These are phyloP conservation scores for Spongilla lacustris DNA, from an alignment of 37 sponge, comb jelly and placozoan genomes.

Conservation along the genomic window DNA sequence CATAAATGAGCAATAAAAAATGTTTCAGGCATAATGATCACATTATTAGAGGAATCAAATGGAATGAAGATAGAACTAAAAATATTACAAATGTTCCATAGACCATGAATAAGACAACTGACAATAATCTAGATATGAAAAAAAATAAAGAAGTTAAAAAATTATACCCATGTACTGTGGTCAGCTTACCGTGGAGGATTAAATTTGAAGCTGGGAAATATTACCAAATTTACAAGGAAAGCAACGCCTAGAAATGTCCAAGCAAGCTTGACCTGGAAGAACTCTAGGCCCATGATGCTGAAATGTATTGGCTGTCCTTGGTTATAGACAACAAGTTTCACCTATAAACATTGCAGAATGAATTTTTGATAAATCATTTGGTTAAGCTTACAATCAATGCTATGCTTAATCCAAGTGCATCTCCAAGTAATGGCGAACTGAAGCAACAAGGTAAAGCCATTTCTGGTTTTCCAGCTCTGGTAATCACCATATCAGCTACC, in stretches of 20 bases:
- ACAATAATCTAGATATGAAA: neutral
- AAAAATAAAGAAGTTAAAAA: neutral
- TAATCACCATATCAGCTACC: slow-evolving; percentile 80
- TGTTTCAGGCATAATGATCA: neutral
- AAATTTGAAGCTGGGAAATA: slow-evolving; percentile 67
- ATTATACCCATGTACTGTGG: neutral
- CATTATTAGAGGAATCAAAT: neutral
- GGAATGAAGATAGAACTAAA: neutral
- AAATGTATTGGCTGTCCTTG: slow-evolving; percentile 9
- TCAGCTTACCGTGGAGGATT: slow-evolving; percentile 71
- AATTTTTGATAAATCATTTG: no score
- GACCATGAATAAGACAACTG: neutral
- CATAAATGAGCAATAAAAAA: neutral
- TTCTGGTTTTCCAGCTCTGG: slow-evolving; percentile 73
- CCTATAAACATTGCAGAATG: slow-evolving; percentile 7
- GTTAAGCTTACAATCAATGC: slow-evolving; percentile 61
- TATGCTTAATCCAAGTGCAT: slow-evolving; percentile 81
- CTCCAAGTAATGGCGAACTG: slow-evolving; percentile 76
- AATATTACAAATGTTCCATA: neutral
- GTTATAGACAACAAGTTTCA: slow-evolving; percentile 3
- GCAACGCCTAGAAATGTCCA: slow-evolving; percentile 75
- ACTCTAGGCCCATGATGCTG: neutral
- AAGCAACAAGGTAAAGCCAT: slow-evolving; percentile 86
- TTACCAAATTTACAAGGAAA: slow-evolving; percentile 30
- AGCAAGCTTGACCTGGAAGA: slow-evolving; percentile 67